These are phyloP conservation scores for Saimiri boliviensis DNA, from an alignment of 2,113 vertebrate species.

Conservation along the genomic window DNA sequence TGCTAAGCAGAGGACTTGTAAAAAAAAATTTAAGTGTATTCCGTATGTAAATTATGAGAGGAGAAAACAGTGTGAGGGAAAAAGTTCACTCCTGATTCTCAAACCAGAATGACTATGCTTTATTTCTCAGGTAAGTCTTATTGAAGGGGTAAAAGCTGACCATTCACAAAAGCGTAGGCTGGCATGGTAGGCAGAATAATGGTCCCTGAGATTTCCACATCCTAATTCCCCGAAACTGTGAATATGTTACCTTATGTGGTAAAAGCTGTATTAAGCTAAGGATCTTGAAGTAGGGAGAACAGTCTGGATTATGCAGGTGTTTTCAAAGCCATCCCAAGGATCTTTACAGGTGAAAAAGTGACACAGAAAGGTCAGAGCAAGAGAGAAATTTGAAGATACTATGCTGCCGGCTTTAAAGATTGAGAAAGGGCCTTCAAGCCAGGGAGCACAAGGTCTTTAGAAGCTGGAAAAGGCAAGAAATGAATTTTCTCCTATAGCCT, in stretches of 20 bases:
- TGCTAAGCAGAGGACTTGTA: background rate
- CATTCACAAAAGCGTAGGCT: background rate
- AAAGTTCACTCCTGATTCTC: background rate
- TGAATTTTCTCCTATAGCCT: background rate
- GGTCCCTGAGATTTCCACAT: background rate
- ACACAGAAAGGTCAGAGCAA: background rate
- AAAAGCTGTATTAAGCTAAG: background rate
- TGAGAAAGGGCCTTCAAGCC: background rate
- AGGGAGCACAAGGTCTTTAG: background rate
- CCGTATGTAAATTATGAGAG: slow-evolving; percentile 37
- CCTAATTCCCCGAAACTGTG: background rate
- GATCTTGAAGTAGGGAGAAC: background rate
- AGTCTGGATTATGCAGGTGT: background rate
- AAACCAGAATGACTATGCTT: background rate
- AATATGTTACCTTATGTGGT: background rate
- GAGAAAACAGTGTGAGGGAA: slow-evolving; percentile 37
- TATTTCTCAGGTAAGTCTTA: background rate
- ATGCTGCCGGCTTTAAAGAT: background rate
- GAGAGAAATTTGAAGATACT: background rate
- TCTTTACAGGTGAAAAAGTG: background rate
- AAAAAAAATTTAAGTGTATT: slow-evolving; percentile 43
- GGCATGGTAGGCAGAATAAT: background rate
- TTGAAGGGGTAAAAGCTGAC: background rate
- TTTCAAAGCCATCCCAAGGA: background rate
- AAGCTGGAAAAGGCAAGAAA: background rate